Conservation (phyloP, 1,140 invertebrate species). For the Heterodera carotae region DNA sequence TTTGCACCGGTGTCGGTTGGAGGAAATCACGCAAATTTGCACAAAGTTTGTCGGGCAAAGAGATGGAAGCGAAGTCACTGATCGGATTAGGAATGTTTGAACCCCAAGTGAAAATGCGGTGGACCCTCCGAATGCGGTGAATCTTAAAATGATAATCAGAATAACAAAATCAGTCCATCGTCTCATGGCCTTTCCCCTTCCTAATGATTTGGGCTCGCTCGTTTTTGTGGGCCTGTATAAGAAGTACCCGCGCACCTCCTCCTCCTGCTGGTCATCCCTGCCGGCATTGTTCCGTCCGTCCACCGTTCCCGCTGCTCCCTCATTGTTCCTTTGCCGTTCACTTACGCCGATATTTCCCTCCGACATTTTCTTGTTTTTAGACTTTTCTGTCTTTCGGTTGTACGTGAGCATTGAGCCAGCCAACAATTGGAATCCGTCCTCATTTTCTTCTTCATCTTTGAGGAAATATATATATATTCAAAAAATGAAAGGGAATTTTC, state of each 20-base stretch:
- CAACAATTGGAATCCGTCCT: background rate
- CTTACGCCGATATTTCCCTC: background rate
- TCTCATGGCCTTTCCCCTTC: background rate
- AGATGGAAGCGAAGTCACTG: slow-evolving; percentile 57
- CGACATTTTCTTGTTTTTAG: background rate
- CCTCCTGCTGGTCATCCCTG: background rate
- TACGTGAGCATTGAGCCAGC: slow-evolving; percentile 6
- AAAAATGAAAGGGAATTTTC: too few relatives aligned
- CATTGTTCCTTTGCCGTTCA: too few relatives aligned
- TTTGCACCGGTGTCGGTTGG: slow-evolving; percentile 87
- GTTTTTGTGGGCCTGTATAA: too few relatives aligned
- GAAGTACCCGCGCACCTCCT: too few relatives aligned
- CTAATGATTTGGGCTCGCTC: background rate
- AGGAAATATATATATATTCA: too few relatives aligned
- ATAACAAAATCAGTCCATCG: background rate
- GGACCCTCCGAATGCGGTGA: slow-evolving; percentile 46
- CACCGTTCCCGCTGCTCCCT: too few relatives aligned
- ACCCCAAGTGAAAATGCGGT: slow-evolving; percentile 62
- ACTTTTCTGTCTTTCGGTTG: background rate
- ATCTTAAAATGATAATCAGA: slow-evolving; percentile 36
- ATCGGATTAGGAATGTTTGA: slow-evolving; percentile 57
- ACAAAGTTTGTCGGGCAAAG: slow-evolving; percentile 72
- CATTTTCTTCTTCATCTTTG: background rate
- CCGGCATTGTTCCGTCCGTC: background rate
- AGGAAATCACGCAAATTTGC: slow-evolving; percentile 77